phyloP scores from a whole-genome alignment of 2,797 vertebrate genomes.

The Agapornis canus region DNA sequence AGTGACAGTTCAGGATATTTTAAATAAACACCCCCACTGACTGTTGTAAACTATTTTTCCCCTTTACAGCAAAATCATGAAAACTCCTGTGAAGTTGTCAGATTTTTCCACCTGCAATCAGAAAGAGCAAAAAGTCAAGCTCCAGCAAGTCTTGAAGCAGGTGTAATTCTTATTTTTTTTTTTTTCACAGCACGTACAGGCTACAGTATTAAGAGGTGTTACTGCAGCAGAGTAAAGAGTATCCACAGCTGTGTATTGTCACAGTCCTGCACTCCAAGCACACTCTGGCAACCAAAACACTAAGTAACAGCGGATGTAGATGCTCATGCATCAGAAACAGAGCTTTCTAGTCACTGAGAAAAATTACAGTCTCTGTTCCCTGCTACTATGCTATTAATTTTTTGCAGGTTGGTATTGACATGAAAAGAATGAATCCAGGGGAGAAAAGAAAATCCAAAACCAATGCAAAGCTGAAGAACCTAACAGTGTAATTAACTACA shows the following conservation, averaged over 20 bases:
- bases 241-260: neutral
- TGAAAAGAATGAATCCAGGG: neutral
- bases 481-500: neutral
- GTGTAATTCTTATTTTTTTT: neutral
- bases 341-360: neutral
- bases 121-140: slow-evolving; percentile 24
- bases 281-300: neutral
- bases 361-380: neutral
- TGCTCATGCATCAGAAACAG: neutral
- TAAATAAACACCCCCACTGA: slow-evolving; percentile 44
- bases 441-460: neutral
- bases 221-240: neutral
- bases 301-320: neutral
- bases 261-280: neutral
- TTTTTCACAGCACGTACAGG: neutral
- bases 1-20: slow-evolving; percentile 34
- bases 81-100: slow-evolving; percentile 21
- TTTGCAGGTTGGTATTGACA: neutral
- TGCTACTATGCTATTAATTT: neutral
- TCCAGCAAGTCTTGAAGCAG: neutral
- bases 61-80: slow-evolving; percentile 39
- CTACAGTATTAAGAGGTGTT: neutral
- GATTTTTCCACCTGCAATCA: slow-evolving; percentile 9
- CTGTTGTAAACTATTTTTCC: slow-evolving; percentile 43
- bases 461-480: neutral